Evolutionary conservation across 1,140 invertebrate genomes (phyloP).

Genomic region (Anagrus nilaparvatae): DNA sequence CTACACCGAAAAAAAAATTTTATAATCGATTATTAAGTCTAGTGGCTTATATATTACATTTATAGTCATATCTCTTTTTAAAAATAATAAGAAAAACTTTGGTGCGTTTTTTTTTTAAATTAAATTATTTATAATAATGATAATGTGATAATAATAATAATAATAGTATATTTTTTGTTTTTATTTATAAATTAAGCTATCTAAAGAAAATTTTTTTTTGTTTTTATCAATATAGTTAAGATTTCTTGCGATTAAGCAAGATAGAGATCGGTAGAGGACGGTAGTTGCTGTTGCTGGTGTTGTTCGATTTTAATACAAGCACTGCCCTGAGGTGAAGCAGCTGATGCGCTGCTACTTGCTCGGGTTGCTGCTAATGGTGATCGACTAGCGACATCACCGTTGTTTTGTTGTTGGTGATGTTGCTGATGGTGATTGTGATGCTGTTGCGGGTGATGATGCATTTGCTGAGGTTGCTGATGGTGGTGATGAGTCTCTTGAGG

Average conservation of each 20-base stretch:
- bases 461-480: constrained; percentile 9
- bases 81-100: too few species aligned
- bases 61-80: too few species aligned
- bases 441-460: constrained; percentile 5
- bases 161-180: constrained; percentile 19
- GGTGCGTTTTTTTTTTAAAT: too few species aligned
- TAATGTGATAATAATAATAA: too few species aligned
- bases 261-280: constrained; percentile 43
- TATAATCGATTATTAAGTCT: too few species aligned
- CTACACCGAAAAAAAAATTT: too few species aligned
- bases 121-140: too few species aligned
- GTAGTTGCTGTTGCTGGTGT: constrained; percentile 28
- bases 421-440: not conserved
- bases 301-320: constrained; percentile 56
- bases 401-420: not conserved
- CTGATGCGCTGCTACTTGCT: constrained; percentile 58
- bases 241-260: constrained; percentile 30
- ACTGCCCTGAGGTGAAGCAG: constrained; percentile 61
- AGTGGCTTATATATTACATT: too few species aligned
- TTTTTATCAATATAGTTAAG: not conserved
- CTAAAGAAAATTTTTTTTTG: constrained; percentile 23
- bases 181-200: constrained; percentile 40
- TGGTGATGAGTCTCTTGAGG: constrained; percentile 19
- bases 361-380: constrained; percentile 59
- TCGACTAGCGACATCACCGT: constrained; percentile 41